Conservation (phyloP, 1,140 invertebrate genomes). For the Bradynema listronoti region DNA sequence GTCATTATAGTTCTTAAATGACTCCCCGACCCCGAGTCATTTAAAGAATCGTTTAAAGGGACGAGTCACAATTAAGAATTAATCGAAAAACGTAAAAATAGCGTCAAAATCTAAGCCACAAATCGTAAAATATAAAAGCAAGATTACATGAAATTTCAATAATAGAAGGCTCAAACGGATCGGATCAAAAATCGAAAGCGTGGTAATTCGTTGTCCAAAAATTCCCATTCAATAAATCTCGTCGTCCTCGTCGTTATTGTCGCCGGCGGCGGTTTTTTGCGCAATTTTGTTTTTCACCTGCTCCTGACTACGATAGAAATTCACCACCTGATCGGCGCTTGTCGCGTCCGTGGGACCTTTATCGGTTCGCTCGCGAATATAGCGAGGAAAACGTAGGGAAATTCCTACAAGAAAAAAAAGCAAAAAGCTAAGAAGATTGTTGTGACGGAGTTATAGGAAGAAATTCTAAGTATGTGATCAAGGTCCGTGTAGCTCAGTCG, state of each 20-base stretch:
- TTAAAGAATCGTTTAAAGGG: no score
- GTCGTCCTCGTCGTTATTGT: slow-evolving; percentile 24
- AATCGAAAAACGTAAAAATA: no score
- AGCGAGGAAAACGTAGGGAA: slow-evolving; percentile 88
- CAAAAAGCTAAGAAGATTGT: slow-evolving; percentile 67
- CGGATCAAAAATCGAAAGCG: no score
- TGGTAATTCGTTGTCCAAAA: neutral
- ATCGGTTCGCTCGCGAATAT: slow-evolving; percentile 75
- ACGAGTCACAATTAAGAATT: no score
- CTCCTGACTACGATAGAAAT: slow-evolving; percentile 76
- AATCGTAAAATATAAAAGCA: no score
- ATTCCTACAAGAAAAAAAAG: slow-evolving; percentile 75
- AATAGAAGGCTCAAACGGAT: no score
- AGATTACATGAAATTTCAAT: no score
- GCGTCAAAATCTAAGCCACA: no score
- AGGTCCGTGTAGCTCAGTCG: no score
- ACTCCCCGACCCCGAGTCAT: no score
- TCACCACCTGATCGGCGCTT: slow-evolving; percentile 72
- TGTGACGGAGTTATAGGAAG: slow-evolving; percentile 79
- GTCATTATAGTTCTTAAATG: no score
- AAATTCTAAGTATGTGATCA: neutral
- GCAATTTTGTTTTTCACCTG: slow-evolving; percentile 76
- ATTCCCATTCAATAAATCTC: slow-evolving; percentile 5
- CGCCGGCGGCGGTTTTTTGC: slow-evolving; percentile 57
- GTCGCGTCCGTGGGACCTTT: slow-evolving; percentile 88